These are phyloP conservation scores for Alligator mississippiensis DNA, from an alignment of 2,113 vertebrate genomes.

Conservation along the genomic window DNA sequence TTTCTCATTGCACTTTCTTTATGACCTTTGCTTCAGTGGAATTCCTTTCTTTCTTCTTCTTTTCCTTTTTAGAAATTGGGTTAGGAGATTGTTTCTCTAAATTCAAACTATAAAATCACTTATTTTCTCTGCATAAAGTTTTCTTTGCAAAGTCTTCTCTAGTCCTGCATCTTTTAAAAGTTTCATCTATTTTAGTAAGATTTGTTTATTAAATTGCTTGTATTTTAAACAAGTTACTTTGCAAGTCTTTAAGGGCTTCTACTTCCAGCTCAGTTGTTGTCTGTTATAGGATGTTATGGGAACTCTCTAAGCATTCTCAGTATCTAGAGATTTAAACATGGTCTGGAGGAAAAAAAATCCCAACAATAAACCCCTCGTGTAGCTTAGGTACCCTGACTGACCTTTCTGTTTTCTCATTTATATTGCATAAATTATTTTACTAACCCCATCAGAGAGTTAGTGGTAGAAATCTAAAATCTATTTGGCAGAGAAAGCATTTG, in stretches of 20 bases:
- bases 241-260: conserved; percentile 44
- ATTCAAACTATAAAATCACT: neutral
- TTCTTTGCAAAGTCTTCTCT: neutral
- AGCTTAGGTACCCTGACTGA: conserved; percentile 47
- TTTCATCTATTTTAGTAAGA: conserved; percentile 12
- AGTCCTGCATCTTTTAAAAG: neutral
- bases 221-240: conserved; percentile 13
- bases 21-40: neutral
- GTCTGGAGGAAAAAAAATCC: conserved; percentile 23
- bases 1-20: neutral
- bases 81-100: neutral
- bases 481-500: neutral
- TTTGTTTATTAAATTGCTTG: conserved; percentile 37
- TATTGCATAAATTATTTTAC: conserved; percentile 68
- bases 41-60: neutral
- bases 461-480: conserved; percentile 18
- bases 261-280: conserved; percentile 26
- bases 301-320: conserved; percentile 33
- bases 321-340: conserved; percentile 54
- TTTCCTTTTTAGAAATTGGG: neutral
- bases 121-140: neutral
- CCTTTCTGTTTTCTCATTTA: conserved; percentile 71
- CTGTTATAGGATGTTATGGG: conserved; percentile 27
- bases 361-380: conserved; percentile 13
- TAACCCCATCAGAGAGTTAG: conserved; percentile 43